phyloP scores from a whole-genome alignment of 2,113 vertebrate species.

The Daboia siamensis region DNA sequence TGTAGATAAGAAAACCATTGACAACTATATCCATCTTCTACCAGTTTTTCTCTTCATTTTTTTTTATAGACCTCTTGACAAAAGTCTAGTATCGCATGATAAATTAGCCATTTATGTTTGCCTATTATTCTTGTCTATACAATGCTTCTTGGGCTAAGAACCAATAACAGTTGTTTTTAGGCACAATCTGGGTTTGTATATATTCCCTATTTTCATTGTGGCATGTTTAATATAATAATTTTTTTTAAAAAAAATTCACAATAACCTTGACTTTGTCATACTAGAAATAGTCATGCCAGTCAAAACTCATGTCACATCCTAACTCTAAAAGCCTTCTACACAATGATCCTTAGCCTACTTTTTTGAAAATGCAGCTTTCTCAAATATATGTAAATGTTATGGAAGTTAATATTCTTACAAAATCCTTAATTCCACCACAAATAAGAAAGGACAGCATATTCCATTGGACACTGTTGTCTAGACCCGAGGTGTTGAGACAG shows the following conservation, averaged over 20 bases:
- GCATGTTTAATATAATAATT: background rate
- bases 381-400: background rate
- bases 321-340: background rate
- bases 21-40: background rate
- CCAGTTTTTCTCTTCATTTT: background rate
- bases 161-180: background rate
- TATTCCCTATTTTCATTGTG: background rate
- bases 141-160: background rate
- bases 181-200: background rate
- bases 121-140: background rate
- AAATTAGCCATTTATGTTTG: background rate
- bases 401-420: background rate
- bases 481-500: background rate
- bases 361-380: background rate
- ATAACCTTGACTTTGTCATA: background rate
- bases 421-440: background rate
- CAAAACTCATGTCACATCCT: background rate
- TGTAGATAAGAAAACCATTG: background rate
- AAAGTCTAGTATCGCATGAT: background rate
- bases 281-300: background rate
- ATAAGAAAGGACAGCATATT: background rate
- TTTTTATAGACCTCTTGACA: background rate
- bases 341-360: background rate
- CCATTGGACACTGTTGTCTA: background rate
- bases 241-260: background rate